phyloP scores from a whole-genome alignment of 2,797 vertebrate species.

The Scomberomorus guttatus region DNA sequence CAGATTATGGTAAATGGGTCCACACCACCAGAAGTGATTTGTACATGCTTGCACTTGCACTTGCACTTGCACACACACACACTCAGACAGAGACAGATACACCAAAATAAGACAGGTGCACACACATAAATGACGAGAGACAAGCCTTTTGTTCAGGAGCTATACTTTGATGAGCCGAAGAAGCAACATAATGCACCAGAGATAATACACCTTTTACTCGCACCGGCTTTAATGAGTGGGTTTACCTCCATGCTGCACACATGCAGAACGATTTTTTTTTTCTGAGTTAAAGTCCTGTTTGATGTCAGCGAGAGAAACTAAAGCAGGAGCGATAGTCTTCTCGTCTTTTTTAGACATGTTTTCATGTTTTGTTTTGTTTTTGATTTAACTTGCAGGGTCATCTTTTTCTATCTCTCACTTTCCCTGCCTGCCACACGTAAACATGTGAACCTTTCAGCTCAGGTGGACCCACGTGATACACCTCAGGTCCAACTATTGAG shows the following conservation, averaged over 20 bases:
- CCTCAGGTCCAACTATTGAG: constrained; percentile 50
- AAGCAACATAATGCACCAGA: constrained; percentile 23
- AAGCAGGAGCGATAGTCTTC: background rate
- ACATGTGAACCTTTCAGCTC: constrained; percentile 34
- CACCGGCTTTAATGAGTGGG: constrained; percentile 25
- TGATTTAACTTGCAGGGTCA: background rate
- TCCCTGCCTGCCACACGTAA: constrained; percentile 22
- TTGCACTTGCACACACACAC: background rate
- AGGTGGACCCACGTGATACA: constrained; percentile 62
- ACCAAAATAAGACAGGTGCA: background rate
- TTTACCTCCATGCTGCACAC: constrained; percentile 4
- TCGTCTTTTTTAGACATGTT: background rate
- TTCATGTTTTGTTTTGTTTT: background rate
- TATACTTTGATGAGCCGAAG: background rate
- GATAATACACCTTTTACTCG: constrained; percentile 28
- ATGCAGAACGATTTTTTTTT: background rate
- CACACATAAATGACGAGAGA: background rate
- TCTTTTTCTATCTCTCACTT: constrained; percentile 35
- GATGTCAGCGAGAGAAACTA: background rate
- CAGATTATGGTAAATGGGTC: constrained; percentile 46
- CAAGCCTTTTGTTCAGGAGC: background rate
- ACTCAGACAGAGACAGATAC: background rate
- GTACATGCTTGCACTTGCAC: constrained; percentile 48
- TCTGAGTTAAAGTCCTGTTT: constrained; percentile 17
- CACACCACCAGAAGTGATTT: constrained; percentile 45